phyloP scores from a whole-genome alignment of 2,888 invertebrate species.

The Eurois occulta region DNA sequence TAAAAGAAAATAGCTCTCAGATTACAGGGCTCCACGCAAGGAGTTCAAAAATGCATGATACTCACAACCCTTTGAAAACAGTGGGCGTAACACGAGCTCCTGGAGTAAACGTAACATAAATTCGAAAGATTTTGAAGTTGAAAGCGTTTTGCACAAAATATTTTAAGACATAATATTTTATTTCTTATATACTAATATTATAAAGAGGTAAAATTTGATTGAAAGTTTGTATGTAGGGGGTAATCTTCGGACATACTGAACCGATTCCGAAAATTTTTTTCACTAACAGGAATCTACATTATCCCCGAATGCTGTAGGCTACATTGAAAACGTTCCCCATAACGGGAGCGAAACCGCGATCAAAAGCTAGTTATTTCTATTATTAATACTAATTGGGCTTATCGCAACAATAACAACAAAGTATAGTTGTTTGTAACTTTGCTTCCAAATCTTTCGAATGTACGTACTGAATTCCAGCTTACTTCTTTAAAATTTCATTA shows the following conservation, averaged over 20 bases:
- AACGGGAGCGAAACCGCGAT: no score
- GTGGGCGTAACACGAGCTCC: neutral
- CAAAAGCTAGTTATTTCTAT: no score
- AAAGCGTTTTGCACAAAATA: neutral
- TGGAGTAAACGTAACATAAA: neutral
- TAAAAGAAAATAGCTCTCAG: constrained; percentile 22
- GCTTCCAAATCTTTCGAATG: neutral
- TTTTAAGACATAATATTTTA: no score
- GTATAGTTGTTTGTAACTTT: neutral
- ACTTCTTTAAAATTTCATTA: constrained; percentile 40
- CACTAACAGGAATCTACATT: no score
- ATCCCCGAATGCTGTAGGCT: no score
- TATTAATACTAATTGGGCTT: neutral
- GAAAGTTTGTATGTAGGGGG: no score
- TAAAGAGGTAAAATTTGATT: no score
- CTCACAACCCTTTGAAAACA: constrained; percentile 18
- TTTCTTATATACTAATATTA: no score
- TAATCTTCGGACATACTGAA: no score
- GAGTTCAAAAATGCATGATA: constrained; percentile 27
- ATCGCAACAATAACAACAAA: neutral
- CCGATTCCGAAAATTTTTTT: no score
- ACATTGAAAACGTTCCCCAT: no score
- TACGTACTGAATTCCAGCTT: constrained; percentile 11
- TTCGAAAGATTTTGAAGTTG: neutral
- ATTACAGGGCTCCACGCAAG: constrained; percentile 25